Conservation (phyloP, 2,797 vertebrate genomes). For the Calcarius lapponicus region DNA sequence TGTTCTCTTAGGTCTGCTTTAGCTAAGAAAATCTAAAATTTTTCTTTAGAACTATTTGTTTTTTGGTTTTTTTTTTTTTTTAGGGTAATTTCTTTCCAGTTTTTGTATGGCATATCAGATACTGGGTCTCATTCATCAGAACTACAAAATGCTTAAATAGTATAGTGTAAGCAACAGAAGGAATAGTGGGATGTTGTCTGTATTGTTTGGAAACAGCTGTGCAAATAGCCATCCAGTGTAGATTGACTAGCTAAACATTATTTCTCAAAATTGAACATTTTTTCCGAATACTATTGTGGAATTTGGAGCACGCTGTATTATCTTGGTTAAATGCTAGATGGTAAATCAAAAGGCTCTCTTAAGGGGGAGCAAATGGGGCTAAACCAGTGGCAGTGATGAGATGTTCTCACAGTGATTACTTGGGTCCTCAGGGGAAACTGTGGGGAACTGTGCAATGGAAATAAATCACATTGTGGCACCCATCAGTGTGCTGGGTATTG, state of each 20-base stretch:
- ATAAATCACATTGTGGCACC: slow-evolving; percentile 57
- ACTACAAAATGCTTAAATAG: not conserved
- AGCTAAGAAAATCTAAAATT: not conserved
- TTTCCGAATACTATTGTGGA: not conserved
- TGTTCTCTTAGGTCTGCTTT: not conserved
- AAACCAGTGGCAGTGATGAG: slow-evolving; percentile 29
- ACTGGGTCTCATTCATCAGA: not conserved
- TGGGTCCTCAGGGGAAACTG: slow-evolving; percentile 24
- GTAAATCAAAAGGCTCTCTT: slow-evolving; percentile 16
- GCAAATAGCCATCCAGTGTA: not conserved
- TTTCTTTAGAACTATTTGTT: not conserved
- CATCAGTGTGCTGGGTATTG: slow-evolving; percentile 12
- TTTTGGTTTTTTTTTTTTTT: no score
- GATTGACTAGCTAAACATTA: not conserved
- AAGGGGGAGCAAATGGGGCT: not conserved
- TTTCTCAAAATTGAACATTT: not conserved
- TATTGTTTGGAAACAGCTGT: not conserved
- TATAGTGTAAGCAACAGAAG: not conserved
- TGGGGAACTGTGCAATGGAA: slow-evolving; percentile 26
- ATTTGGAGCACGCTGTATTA: not conserved
- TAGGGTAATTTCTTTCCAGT: not conserved
- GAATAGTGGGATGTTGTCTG: not conserved
- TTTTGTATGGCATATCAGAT: not conserved
- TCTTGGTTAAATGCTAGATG: slow-evolving; percentile 9
- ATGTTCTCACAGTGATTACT: slow-evolving; percentile 27